Evolutionary conservation across 1,140 invertebrate species (phyloP), one percentile per base, ranked within the genome.

Genomic region (Bilobella aurantiaca): DNA sequence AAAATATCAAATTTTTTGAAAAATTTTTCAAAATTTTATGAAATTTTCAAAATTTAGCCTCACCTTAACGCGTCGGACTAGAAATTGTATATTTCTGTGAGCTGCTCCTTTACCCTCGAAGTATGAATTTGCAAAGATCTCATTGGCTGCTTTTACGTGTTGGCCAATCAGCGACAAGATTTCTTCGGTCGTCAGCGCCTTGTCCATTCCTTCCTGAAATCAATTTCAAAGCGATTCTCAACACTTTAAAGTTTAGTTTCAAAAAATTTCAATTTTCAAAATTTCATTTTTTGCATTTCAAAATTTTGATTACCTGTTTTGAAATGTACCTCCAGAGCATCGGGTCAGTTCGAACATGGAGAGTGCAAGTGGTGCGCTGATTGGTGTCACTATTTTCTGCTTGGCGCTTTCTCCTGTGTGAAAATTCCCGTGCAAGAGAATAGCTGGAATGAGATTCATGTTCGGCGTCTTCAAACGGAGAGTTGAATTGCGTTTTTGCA

Each of bases 81-180:
- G 93, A 84, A 99, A 99, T 80, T 94, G 91, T 72, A 98, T 93
- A 74, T 96, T 95, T 63, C 88, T 90, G 86, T 64, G 84, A 82
- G 58, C 56, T 28, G 49, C 73, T 59, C 72, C 85, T 82, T 74
- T 74, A 28, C 91, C 90, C 78, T 91, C 87, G 79, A 99, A 99
- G 76, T 87, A 89, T 37, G 95, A 97, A 77, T 91, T 88, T 72
- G 89, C 84, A 79, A 98, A 99, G 76, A 99, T 99, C 75, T 91
- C 91, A 82, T 98, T 98, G 70, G 98, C 93, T 63, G 95, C 96
- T 74, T 94, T 96, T 56, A 99, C 94, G 77, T 99, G 96, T 78
- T 95, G 94, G 37, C 94, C 92, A 78, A 99, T 97, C 65, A 99
- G 81, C 0, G 93, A 94, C 63, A 96, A 82, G 75, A 99, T 98